These are phyloP conservation scores for Syngnathus acus DNA, from an alignment of 2,797 vertebrate species.

Conservation along the genomic window DNA sequence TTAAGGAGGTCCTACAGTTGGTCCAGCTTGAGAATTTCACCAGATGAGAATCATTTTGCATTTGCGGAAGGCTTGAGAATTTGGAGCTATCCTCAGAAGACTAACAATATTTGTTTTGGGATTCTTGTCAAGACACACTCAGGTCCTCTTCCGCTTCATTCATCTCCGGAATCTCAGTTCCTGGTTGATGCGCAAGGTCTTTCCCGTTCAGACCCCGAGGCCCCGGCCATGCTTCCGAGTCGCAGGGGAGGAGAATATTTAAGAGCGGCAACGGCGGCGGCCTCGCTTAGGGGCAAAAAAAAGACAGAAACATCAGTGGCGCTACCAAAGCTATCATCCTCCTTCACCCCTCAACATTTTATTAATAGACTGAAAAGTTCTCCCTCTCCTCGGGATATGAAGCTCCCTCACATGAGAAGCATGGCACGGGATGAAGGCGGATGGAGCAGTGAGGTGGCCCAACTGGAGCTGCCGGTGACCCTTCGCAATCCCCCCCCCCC, in stretches of 20 bases:
- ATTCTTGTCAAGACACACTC: background rate
- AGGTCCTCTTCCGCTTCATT: background rate
- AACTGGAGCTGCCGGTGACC: slow-evolving; percentile 59
- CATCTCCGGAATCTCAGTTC: slow-evolving; percentile 23
- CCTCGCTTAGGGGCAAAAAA: slow-evolving; percentile 50
- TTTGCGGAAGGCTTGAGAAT: too few species aligned
- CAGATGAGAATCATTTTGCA: background rate
- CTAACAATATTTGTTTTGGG: background rate
- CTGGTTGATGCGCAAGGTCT: slow-evolving; percentile 53
- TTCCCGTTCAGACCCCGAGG: slow-evolving; percentile 52
- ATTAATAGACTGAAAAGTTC: slow-evolving; percentile 64
- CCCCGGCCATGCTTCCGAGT: slow-evolving; percentile 48
- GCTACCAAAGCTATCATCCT: slow-evolving; percentile 21
- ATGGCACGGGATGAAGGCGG: slow-evolving; percentile 74
- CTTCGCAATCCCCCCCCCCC: slow-evolving; percentile 14
- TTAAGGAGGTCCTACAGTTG: background rate
- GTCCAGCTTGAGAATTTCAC: background rate
- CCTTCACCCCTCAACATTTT: slow-evolving; percentile 41
- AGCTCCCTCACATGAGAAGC: slow-evolving; percentile 69
- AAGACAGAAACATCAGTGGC: slow-evolving; percentile 40
- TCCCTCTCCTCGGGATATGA: slow-evolving; percentile 73
- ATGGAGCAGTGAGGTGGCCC: slow-evolving; percentile 63
- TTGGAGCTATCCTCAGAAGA: background rate
- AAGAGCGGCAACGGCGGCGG: slow-evolving; percentile 41
- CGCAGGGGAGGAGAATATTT: slow-evolving; percentile 63